Percentiles rank a stretch among this genome's conserved stretches.
phyloP scores from a whole-genome alignment of 2,797 vertebrate genomes.

The Eidolon dupreanum region DNA sequence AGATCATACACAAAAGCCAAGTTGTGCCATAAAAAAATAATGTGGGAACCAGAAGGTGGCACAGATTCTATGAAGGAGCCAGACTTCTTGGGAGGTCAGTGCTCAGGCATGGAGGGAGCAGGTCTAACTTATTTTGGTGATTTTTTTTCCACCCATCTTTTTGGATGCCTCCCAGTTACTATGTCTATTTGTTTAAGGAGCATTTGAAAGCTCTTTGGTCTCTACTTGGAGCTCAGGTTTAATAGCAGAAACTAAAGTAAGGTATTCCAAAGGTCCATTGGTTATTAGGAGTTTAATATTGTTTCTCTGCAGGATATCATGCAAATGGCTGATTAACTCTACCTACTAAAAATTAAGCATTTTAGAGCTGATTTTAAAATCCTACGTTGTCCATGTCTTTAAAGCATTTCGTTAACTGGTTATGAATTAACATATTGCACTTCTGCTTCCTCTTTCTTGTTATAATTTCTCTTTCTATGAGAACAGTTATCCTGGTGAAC shows the following conservation, averaged over 20 bases:
- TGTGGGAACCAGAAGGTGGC: background rate
- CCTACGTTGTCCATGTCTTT: slow-evolving; percentile 68
- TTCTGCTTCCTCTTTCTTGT: slow-evolving; percentile 65
- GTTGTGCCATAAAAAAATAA: slow-evolving; percentile 16
- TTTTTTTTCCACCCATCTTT: slow-evolving; percentile 22
- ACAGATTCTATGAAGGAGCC: background rate
- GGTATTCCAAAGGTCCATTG: slow-evolving; percentile 59
- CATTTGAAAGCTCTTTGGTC: slow-evolving; percentile 70
- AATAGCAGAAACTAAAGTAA: slow-evolving; percentile 75
- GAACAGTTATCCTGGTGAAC: slow-evolving; percentile 41
- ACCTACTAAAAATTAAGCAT: slow-evolving; percentile 78
- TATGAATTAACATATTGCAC: slow-evolving; percentile 51
- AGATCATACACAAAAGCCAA: background rate
- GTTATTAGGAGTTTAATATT: slow-evolving; percentile 83
- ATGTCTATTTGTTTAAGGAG: slow-evolving; percentile 56
- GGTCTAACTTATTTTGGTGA: background rate
- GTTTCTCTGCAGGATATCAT: slow-evolving; percentile 81
- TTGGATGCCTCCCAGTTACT: slow-evolving; percentile 47
- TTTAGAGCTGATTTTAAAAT: slow-evolving; percentile 81
- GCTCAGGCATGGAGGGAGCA: background rate
- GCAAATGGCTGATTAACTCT: slow-evolving; percentile 82
- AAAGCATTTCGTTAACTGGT: slow-evolving; percentile 64
- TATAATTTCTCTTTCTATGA: slow-evolving; percentile 72
- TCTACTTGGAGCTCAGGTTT: slow-evolving; percentile 69
- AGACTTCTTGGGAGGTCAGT: slow-evolving; percentile 55